Evolutionary conservation across 2,888 invertebrate genomes (phyloP), one percentile per base, ranked within the genome.

Genomic region (Leptopilina syphax): DNA sequence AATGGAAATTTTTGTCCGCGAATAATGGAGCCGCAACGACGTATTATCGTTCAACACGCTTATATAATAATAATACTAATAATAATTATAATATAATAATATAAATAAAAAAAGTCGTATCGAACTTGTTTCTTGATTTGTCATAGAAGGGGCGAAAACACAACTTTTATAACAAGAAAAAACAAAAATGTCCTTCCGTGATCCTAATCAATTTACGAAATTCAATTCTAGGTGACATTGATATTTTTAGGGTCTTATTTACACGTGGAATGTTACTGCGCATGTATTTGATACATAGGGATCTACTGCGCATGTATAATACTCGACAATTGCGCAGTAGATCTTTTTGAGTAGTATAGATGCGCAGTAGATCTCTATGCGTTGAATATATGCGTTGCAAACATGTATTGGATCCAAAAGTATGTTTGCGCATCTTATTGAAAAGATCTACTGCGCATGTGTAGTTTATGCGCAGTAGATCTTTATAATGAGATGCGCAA

Each of bases 41-140:
- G 57, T 73, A 73, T 57, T 54, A 73, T 57, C 41, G 73, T 73
- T 73, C 73, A 77, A 77, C 77, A 80, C 63, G 77, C 68, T 77
- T 68, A 80, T 70, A 73, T 68, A 67, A 67, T 57, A 57, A 78
- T 67, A 78, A 81, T 65, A 80, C 66, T 57, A 10, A 50, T 50
- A 50, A 50, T 50, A 50, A 50, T 34, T 50, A 50, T 50, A 50
- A 10, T 68, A 77, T 77, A 67, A 34, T 34, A 41, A 78, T 67
- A 78, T 80, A 81, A 65, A 79, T 77, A 66, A 80, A 79, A 63
- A 76, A 76, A 70, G 57, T 57, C 73, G 73, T 57, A 73, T 73
- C 57, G 57, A 73, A 73, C 57, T 73, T 73, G 27, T 70, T 73
- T 73, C 34, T 34, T 57, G 2, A 57, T 73, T 73, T 57, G 7